Percentiles rank a stretch among this genome's conserved stretches.
Evolutionary conservation across 2,888 invertebrate species (phyloP).

Genomic region (Drosophila seclusa): DNA sequence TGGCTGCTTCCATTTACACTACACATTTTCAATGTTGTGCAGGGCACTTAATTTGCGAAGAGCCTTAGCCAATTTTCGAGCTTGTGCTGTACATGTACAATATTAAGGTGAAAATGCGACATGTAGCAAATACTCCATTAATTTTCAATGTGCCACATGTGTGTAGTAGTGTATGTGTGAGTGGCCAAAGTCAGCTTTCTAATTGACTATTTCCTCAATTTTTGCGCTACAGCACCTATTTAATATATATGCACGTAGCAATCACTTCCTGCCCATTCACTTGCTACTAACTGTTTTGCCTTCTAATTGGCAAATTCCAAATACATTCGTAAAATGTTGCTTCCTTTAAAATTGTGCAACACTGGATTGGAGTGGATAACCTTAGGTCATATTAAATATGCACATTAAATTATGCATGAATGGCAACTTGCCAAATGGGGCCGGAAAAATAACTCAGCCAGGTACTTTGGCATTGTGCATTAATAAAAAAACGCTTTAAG

Average conservation of each 20-base stretch:
- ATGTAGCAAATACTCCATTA: slow-evolving; percentile 40
- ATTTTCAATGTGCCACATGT: slow-evolving; percentile 39
- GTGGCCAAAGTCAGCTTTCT: slow-evolving; percentile 27
- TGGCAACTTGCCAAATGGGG: slow-evolving; percentile 46
- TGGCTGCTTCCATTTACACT: neutral
- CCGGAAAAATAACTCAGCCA: slow-evolving; percentile 49
- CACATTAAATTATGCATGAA: slow-evolving; percentile 25
- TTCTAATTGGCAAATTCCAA: slow-evolving; percentile 22
- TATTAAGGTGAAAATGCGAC: slow-evolving; percentile 7
- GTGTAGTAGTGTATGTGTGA: neutral
- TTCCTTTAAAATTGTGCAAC: slow-evolving; percentile 2
- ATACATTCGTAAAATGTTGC: neutral
- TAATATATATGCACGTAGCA: slow-evolving; percentile 4
- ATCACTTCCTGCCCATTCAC: neutral
- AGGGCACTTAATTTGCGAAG: slow-evolving; percentile 18
- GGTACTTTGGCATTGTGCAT: slow-evolving; percentile 59
- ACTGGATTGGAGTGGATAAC: slow-evolving; percentile 1
- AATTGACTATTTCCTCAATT: slow-evolving; percentile 62
- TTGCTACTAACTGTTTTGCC: neutral
- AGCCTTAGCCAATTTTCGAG: neutral
- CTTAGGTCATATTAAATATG: slow-evolving; percentile 43
- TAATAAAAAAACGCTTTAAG: slow-evolving; percentile 33
- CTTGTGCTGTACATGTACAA: slow-evolving; percentile 2
- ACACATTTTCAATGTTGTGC: neutral
- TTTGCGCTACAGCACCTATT: slow-evolving; percentile 25